Evolutionary conservation across 2,797 vertebrate species (phyloP), one percentile per base, ranked within the genome.

Genomic region (Sciaenops ocellatus): DNA sequence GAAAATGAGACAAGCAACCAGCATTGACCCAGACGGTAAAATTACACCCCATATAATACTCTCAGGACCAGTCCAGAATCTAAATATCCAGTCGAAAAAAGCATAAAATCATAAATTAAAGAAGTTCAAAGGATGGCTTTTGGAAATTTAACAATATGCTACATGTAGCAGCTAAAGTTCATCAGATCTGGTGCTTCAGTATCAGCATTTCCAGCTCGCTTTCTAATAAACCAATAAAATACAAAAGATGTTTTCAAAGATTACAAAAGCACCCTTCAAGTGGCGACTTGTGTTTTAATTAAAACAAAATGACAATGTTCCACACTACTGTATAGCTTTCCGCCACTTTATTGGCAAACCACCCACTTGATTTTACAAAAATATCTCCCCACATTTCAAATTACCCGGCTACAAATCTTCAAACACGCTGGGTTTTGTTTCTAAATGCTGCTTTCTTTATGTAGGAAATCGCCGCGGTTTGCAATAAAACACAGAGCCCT

Each of bases 1-100:
- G 52, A 79, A 79, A 73, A 66, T 0, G 57, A 85, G 69, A 77
- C 62, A 30, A 56, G 62, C 72, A 59, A 76, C 52, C 61, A 59
- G 44, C 34, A n/a, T 12, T 72, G 80, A 90, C 76, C 72, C 90
- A 93, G 93, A 94, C 90, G 15, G 82, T 71, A 47, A 92, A 93
- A 94, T 94, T 94, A 93, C 80, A 94, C 28, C 73, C 76, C 57
- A 30, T 54, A 26, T 60, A 12, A 48, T 34, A 18, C 55, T 16
- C 26, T 69, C 52, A 73, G 50, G 64, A 68, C 63, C 67, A 0
- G 41, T 71, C 55, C 80, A 70, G 47, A 77, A 24, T 56, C 30
- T 59, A 57, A 68, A 70, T 51, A 69, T 78, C 55, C 17, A 65
- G 72, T 64, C 52, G 34, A 17, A 78, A 75, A 76, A 82, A 74